Base-by-base conservation (phyloP, 2,888 invertebrate genomes). In the Coelopa pilipes region DNA sequence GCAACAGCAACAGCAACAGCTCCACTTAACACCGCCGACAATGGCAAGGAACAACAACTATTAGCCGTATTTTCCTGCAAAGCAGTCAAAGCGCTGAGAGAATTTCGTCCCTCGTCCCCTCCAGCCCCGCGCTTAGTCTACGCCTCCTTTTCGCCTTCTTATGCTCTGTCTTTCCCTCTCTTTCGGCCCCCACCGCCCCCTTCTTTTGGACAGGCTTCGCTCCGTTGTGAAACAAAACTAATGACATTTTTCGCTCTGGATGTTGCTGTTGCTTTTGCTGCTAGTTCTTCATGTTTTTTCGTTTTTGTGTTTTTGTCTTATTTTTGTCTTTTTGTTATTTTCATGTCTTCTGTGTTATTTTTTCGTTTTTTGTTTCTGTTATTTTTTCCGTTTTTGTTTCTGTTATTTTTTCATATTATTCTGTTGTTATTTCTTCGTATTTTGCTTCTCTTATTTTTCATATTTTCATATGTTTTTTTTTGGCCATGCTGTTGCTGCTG, bases 31-130 rank as follows among this genome's bases (percentile, higher is more conserved):
- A 57, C 19, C 57, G 17, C 17, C 57, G 21, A 34, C 34, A 53
- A n/a, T n/a, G n/a, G n/a, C n/a, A n/a, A n/a, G n/a, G n/a, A n/a
- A 53, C 3, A 53, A 53, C 53, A 53, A 53, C 53, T 34, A 62
- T 62, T 62, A 62, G 60, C 11, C 11, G 21, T 11, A 62, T 62
- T 53, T 53, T 13, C n/a, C 12, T 1, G 60, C 60, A 62, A 62
- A 62, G 60, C 24, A 62, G 60, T 62, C 24, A 24, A 62, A 24
- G 21, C 60, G 24, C 24, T 19, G 21, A 21, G 60, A 21, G 34
- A 34, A 34, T 34, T 4, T n/a, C n/a, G n/a, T n/a, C 34, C 5
- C 11, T 24, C 19, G 60, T 62, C 5, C 10, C 15, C 24, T 15
- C 15, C 34, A 4, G 2, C 34, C 7, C 7, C 34, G 34, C 34